Base-by-base conservation (phyloP, 2,888 invertebrate genomes). In the Lutraria lutraria region DNA sequence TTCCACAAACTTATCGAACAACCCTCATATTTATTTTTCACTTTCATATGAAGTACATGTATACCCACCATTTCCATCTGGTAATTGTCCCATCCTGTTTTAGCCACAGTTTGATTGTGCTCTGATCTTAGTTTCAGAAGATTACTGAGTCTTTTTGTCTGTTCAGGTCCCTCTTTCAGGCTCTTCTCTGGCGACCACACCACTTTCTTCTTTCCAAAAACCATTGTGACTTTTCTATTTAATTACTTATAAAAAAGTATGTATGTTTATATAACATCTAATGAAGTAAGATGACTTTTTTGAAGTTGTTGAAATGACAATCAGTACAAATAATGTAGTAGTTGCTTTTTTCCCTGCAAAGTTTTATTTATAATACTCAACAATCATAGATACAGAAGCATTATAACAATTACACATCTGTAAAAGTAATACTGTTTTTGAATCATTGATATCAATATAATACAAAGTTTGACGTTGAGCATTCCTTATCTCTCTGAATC, bases 41-140 rank as follows among this genome's bases (percentile, higher is more conserved):
- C 54, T 13, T 54, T 54, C 54, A n/a, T n/a, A n/a, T n/a, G n/a
- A n/a, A n/a, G n/a, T n/a, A n/a, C n/a, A n/a, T n/a, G n/a, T 56
- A 53, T 76, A 80, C 83, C 76, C 89, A 95, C 95, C 91, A 94
- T 91, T 80, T 95, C 92, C 85, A 93, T 92, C 86, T 95, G 93
- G 81, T 94, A 90, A 52, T 86, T 91, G 87, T 93, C 92, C 94
- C 94, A 93, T 60, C 93, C 93, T 53, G 91, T 89, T 53, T 87
- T 83, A 13, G 93, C 93, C 0, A 94, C 91, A 19, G 90, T 89
- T 60, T 92, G 91, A 21, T 93, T 87, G 82, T 93, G 92, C 16
- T 93, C 90, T 15, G 94, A 91, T 60, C 94, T 94, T n/a, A 94
- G 89, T 43, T 94, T 93, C 63, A 95, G 89, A 21, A 94, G 83